These are phyloP conservation scores for Petrosia ficiformis DNA, from an alignment of 37 sponge, comb jelly and placozoan species.

Conservation along the genomic window DNA sequence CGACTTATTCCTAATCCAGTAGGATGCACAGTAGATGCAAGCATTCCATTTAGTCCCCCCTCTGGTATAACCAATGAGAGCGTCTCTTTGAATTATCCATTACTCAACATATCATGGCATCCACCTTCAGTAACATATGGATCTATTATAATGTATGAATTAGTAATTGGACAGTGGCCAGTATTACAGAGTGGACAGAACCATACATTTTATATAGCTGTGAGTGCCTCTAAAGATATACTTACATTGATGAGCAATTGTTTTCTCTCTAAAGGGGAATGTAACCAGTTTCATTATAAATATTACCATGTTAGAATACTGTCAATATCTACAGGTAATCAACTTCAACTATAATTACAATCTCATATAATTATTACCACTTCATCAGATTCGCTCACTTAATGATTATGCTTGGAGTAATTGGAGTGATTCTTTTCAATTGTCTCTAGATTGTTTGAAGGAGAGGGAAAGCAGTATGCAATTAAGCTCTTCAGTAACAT, in stretches of 20 bases:
- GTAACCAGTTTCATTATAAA: no score
- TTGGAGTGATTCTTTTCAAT: background rate
- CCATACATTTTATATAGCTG: no score
- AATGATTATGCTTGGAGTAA: background rate
- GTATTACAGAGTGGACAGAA: background rate
- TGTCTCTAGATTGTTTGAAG: no score
- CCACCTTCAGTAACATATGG: background rate
- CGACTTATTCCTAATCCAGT: background rate
- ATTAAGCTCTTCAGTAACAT: no score
- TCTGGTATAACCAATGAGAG: background rate
- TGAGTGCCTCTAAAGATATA: no score
- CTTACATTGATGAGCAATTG: no score
- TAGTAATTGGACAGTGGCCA: background rate
- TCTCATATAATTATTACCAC: no score
- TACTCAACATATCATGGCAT: background rate
- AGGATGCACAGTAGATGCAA: background rate
- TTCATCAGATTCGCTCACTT: background rate
- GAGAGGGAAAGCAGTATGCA: constrained; percentile 4
- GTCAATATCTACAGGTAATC: no score
- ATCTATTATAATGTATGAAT: background rate
- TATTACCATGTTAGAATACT: no score
- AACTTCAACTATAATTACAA: no score
- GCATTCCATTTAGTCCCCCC: background rate
- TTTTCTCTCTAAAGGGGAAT: no score
- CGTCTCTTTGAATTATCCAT: no score